These are phyloP conservation scores for Monomorium pharaonis DNA, from an alignment of 1,140 invertebrate genomes.

Conservation along the genomic window DNA sequence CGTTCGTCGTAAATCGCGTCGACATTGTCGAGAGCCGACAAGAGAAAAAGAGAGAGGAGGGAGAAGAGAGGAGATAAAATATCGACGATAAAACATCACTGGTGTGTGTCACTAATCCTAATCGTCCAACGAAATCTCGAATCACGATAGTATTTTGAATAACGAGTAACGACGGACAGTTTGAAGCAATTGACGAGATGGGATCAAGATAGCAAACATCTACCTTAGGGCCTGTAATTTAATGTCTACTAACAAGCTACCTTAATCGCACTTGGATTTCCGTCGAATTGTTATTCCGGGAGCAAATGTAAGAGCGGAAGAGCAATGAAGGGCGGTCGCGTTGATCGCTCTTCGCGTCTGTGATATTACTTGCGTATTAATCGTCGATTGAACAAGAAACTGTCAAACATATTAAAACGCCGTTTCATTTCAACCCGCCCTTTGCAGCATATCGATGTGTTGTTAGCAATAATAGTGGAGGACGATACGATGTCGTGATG, in stretches of 20 bases:
- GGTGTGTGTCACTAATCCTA: not conserved
- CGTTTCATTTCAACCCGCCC: conserved; percentile 66
- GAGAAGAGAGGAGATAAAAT: too few species aligned
- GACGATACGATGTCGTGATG: not conserved
- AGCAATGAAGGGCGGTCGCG: conserved; percentile 72
- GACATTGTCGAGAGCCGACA: not conserved
- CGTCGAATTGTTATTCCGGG: conserved; percentile 62
- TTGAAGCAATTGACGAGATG: conserved; percentile 62
- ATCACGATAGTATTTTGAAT: conserved; percentile 47
- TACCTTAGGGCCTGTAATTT: conserved; percentile 77
- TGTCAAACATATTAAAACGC: conserved; percentile 68
- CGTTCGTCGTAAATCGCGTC: conserved; percentile 57
- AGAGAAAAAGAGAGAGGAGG: too few species aligned
- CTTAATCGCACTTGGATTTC: conserved; percentile 73
- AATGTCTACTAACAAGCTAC: conserved; percentile 78
- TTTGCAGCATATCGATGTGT: not conserved
- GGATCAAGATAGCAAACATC: conserved; percentile 55
- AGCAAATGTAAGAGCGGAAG: conserved; percentile 71
- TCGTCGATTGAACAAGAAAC: conserved; percentile 81
- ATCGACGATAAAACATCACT: not conserved
- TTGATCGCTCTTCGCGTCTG: conserved; percentile 79
- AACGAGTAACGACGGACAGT: conserved; percentile 60
- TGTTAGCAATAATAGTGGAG: not conserved
- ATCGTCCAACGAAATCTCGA: conserved; percentile 57
- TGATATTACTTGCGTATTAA: conserved; percentile 85